Percentiles rank a stretch among this genome's conserved stretches.
These are phyloP conservation scores for Troides helena DNA, from an alignment of 2,888 invertebrate species.

Conservation along the genomic window DNA sequence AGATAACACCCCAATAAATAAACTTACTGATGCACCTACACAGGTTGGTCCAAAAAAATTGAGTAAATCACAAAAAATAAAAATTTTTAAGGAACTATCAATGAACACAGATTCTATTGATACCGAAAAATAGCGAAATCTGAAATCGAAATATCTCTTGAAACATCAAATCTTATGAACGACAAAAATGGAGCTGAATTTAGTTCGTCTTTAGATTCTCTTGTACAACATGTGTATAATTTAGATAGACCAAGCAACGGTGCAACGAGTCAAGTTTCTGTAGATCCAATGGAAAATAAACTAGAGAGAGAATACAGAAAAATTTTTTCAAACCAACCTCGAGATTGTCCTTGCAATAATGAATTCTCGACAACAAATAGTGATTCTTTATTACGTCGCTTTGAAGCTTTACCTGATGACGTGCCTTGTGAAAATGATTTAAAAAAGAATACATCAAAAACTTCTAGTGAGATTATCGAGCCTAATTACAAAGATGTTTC, in stretches of 20 bases:
- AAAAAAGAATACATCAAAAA: constrained; percentile 38
- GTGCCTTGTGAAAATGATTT: constrained; percentile 51
- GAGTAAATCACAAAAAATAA: constrained; percentile 30
- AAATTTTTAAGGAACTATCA: constrained; percentile 29
- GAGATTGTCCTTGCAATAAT: constrained; percentile 42
- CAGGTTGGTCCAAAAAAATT: constrained; percentile 19
- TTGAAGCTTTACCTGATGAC: constrained; percentile 57
- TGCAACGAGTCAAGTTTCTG: constrained; percentile 42
- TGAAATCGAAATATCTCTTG: constrained; percentile 14
- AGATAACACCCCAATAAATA: constrained; percentile 34
- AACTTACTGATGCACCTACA: constrained; percentile 13
- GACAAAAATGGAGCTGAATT: constrained; percentile 36
- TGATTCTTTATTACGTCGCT: constrained; percentile 53
- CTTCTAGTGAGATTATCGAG: constrained; percentile 40
- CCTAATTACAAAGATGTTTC: constrained; percentile 57
- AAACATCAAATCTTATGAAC: constrained; percentile 31
- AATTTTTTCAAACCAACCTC: constrained; percentile 49
- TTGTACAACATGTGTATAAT: constrained; percentile 61
- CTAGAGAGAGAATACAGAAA: constrained; percentile 61
- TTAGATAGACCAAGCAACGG: constrained; percentile 55
- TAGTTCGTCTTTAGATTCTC: constrained; percentile 57
- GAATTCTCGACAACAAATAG: constrained; percentile 48
- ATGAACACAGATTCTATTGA: constrained; percentile 33
- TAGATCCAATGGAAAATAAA: constrained; percentile 61
- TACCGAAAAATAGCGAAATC: constrained; percentile 32